phyloP scores from a whole-genome alignment of 2,888 invertebrate species.

The Hirtodrosophila alboralis region DNA sequence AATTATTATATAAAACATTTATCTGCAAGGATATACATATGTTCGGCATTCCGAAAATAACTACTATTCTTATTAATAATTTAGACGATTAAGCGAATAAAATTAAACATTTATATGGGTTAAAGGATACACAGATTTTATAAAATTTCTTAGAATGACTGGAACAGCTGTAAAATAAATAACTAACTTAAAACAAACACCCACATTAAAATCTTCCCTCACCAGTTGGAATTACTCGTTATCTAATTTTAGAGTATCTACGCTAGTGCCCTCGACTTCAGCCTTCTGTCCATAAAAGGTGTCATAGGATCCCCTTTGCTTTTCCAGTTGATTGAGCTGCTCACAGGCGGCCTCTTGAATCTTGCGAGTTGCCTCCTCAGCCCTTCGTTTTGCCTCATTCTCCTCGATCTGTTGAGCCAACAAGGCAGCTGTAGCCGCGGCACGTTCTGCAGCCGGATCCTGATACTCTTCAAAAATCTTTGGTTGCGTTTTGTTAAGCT shows the following conservation, averaged over 20 bases:
- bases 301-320: constrained; percentile 54
- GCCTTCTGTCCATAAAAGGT: constrained; percentile 59
- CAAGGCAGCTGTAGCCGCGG: constrained; percentile 78
- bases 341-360: constrained; percentile 76
- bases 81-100: too few relatives aligned
- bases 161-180: too few relatives aligned
- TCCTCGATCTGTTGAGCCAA: constrained; percentile 72
- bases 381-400: constrained; percentile 68
- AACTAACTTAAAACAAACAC: background rate
- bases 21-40: background rate
- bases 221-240: constrained; percentile 19
- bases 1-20: too few relatives aligned
- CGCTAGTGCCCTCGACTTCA: constrained; percentile 32
- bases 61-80: too few relatives aligned
- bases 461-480: constrained; percentile 63
- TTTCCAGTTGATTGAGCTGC: constrained; percentile 68
- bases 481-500: constrained; percentile 23
- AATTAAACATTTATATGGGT: too few relatives aligned
- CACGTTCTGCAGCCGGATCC: constrained; percentile 65
- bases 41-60: too few relatives aligned
- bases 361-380: constrained; percentile 62
- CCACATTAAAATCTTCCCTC: background rate
- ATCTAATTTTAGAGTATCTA: constrained; percentile 40
- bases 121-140: background rate
- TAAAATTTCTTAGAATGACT: too few relatives aligned